Conservation (phyloP, 1,140 invertebrate species). For the Aphidius ervi region DNA sequence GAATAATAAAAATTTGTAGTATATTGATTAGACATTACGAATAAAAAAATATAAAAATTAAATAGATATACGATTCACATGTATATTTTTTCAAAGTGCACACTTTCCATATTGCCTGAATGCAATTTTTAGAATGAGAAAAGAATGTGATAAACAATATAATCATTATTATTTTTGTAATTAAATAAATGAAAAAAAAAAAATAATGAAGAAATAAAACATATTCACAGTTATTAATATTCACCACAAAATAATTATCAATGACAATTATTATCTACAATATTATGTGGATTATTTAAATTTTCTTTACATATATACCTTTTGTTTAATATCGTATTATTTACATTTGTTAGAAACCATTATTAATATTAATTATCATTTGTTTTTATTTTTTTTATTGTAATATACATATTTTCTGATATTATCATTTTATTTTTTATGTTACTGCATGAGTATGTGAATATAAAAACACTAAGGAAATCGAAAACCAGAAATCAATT, state of each 20-base stretch:
- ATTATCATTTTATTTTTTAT: slow-evolving; percentile 29
- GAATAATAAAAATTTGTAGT: slow-evolving; percentile 5
- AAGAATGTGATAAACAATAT: slow-evolving; percentile 28
- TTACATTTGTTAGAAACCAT: slow-evolving; percentile 17
- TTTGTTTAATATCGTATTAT: slow-evolving; percentile 42
- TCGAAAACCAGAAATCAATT: too few relatives aligned
- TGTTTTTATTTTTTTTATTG: slow-evolving; percentile 32
- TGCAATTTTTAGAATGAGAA: slow-evolving; percentile 33
- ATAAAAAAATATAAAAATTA: slow-evolving; percentile 28
- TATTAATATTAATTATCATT: slow-evolving; percentile 27
- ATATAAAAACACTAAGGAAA: too few relatives aligned
- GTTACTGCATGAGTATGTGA: slow-evolving; percentile 23
- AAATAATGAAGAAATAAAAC: too few relatives aligned
- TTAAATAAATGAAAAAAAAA: background rate
- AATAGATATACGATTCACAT: slow-evolving; percentile 2
- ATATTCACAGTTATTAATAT: background rate
- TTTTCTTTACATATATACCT: slow-evolving; percentile 44
- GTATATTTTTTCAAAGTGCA: background rate
- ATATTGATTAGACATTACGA: slow-evolving; percentile 5
- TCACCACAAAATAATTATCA: slow-evolving; percentile 8
- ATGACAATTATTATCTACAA: slow-evolving; percentile 22
- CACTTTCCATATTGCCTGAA: slow-evolving; percentile 38
- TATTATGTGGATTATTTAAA: slow-evolving; percentile 40
- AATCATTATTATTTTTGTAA: background rate
- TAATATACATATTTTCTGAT: slow-evolving; percentile 34